phyloP scores from a whole-genome alignment of 2,113 vertebrate species.

The Eptesicus fuscus region DNA sequence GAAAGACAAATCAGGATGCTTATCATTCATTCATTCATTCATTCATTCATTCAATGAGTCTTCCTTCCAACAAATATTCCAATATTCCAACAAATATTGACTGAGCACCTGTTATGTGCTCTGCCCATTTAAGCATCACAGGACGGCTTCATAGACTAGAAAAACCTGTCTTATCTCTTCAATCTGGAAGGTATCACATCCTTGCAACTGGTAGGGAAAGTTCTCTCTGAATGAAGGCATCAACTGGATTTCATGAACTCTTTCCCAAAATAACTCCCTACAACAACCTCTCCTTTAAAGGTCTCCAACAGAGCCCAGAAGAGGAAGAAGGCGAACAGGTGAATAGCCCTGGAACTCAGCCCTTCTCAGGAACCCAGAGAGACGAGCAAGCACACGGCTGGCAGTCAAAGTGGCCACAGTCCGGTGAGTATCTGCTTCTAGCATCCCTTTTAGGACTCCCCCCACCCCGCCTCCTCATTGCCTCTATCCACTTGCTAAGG shows the following conservation, averaged over 20 bases:
- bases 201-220: background rate
- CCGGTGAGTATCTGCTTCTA: background rate
- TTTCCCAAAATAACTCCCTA: background rate
- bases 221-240: background rate
- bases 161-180: background rate
- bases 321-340: background rate
- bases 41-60: background rate
- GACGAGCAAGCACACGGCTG: accelerated
- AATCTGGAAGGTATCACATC: no score
- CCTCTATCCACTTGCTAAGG: background rate
- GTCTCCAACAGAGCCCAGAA: background rate
- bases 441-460: background rate
- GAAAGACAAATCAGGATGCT: background rate
- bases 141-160: background rate
- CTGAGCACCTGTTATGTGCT: background rate
- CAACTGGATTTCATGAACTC: background rate
- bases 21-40: background rate
- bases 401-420: background rate
- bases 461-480: no score
- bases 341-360: background rate
- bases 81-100: background rate
- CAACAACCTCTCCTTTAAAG: background rate
- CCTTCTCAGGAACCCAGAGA: background rate
- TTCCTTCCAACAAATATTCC: background rate
- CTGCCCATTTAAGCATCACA: background rate